These are phyloP conservation scores for Nezara viridula DNA, from an alignment of 2,888 invertebrate species.

Conservation along the genomic window DNA sequence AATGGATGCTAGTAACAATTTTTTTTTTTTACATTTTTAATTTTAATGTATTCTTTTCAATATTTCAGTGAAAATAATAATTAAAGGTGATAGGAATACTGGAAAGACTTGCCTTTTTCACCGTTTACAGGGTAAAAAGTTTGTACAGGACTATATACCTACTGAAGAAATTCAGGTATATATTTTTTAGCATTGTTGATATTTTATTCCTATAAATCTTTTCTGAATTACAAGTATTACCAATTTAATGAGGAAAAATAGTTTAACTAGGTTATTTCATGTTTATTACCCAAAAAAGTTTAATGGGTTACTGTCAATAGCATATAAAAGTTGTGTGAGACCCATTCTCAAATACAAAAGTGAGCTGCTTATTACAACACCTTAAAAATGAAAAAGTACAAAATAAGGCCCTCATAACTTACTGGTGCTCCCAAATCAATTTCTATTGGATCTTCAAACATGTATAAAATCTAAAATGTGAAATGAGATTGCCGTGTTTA, in stretches of 20 bases:
- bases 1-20: too few relatives aligned
- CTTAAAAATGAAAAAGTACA: too few relatives aligned
- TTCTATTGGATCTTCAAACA: too few relatives aligned
- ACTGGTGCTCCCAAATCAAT: too few relatives aligned
- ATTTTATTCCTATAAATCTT: neutral
- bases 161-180: conserved; percentile 94
- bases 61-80: conserved; percentile 92
- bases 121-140: conserved; percentile 90
- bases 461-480: too few relatives aligned
- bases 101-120: conserved; percentile 93
- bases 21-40: neutral
- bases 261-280: neutral
- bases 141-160: conserved; percentile 91
- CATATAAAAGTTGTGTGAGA: too few relatives aligned
- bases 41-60: neutral
- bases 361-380: too few relatives aligned
- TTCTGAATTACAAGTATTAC: neutral
- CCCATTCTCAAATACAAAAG: too few relatives aligned
- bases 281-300: too few relatives aligned
- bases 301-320: too few relatives aligned
- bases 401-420: too few relatives aligned
- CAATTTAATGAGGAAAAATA: neutral
- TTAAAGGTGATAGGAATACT: conserved; percentile 95
- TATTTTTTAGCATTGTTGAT: neutral
- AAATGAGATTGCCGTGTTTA: too few relatives aligned